Base-by-base conservation (phyloP, 2,888 invertebrate species). In the Patella depressa region DNA sequence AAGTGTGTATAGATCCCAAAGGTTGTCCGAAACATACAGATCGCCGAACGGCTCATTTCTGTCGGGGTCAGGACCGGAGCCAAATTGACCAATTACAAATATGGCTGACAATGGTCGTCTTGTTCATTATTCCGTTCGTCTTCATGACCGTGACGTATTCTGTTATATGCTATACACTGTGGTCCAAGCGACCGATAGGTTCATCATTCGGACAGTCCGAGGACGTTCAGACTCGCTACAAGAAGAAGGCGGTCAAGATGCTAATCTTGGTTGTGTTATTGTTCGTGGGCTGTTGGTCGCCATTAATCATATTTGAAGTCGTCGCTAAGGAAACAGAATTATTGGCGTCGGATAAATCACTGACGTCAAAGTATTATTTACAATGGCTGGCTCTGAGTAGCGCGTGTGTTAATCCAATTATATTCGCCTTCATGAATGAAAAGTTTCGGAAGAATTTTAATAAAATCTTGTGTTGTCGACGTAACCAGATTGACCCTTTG, bases 381-480 rank as follows among this genome's bases (percentile, higher is more conserved):
- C 83, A 86, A 55, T 85, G 84, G 77, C 74, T 88, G 14, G 84
- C 85, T 0, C 72, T 86, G 29, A 85, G 85, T 73, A 85, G 85
- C 71, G 82, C 84, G 14, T 87, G 87, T 73, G 84, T 85, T 80
- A 88, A 88, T 71, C 88, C 87, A 2, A 76, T 87, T 11, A 82
- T 88, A 12, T 87, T 87, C 72, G 84, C 87, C 3, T 85, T 87
- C 70, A 86, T 88, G 85, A 87, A 88, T 76, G 86, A 87, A 74
- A 83, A 83, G 19, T 88, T 88, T 75, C 71, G 86, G 17, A 83
- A 83, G 73, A 83, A 82, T 12, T 85, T 87, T 73, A 71, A 78
- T 5, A 81, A 78, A 7, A 72, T 85, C 1, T 69, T 87, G 34
- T 54, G 72, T 9, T 85, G 86, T 74, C 76, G 80, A 55, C 82